Base-by-base conservation (phyloP, 2,797 vertebrate species). In the Limnodromus scolopaceus region DNA sequence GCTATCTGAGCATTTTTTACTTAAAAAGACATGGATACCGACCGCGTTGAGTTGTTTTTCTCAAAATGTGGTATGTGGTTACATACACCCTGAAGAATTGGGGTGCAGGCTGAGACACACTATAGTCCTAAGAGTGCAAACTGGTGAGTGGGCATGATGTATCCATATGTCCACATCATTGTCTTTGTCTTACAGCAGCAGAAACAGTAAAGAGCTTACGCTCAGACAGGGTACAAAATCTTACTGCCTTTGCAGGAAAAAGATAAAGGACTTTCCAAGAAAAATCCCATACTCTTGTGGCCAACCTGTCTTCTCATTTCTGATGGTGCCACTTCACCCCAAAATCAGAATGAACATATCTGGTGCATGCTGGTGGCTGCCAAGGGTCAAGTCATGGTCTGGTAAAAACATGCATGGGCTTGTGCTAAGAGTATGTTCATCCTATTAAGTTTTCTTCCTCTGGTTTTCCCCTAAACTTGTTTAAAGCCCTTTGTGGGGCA, bases 221-320 rank as follows among this genome's bases (percentile, higher is more conserved):
- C 13, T 38, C 32, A 10, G 39, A 23, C 6, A 30, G 23, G 34
- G 57, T 54, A 43, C 30, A 54, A 81, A 76, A 43, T n/a, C 51
- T 28, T 43, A 24, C 45, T 41, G 45, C 11, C 32, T 80, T 93
- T 0, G 0, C 27, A 80, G 34, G 9, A 39, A 55, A 61, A 72
- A 66, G 46, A 22, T 24, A 51, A 46, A 68, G 30, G 28, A 22
- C 36, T 55, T 88, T 32, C 12, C 38, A 30, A 72, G 30, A 60
- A 39, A 41, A 20, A 5, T 30, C n/a, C 38, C 13, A 13, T 18
- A 12, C 2, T 25, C 3, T 25, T 0, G 0, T 28, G 68, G 18
- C 18, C 22, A 51, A 4, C 10, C 20, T 30, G 45, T 32, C 41
- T 12, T 49, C 69, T 74, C 57, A 8, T 12, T n/a, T 10, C 4